These are phyloP conservation scores for Huso huso DNA, from an alignment of 2,797 vertebrate species.

Conservation along the genomic window DNA sequence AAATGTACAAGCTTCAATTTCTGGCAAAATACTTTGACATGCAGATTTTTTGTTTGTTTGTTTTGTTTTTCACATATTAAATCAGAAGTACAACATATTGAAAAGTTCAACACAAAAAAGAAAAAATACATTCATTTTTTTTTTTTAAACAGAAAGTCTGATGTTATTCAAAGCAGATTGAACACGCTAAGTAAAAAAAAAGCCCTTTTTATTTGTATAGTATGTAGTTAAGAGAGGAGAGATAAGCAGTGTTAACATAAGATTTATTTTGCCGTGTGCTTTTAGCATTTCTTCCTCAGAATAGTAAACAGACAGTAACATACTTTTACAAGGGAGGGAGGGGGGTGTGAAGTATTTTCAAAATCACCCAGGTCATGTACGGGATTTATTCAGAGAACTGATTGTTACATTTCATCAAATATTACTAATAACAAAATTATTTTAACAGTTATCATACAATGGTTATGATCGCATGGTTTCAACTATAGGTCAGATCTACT, in stretches of 20 bases:
- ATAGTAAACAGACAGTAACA: too few species aligned
- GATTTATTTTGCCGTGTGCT: not conserved
- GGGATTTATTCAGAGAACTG: too few species aligned
- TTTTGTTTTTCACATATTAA: slow-evolving; percentile 1
- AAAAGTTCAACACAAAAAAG: not conserved
- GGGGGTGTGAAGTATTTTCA: too few species aligned
- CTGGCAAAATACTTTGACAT: slow-evolving; percentile 1
- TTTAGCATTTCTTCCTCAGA: not conserved
- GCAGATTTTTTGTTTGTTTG: not conserved
- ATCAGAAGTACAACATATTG: slow-evolving; percentile 3
- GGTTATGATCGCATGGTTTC: too few species aligned
- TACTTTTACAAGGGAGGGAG: too few species aligned
- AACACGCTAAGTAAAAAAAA: not conserved
- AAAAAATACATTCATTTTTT: slow-evolving; percentile 10
- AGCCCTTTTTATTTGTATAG: not conserved
- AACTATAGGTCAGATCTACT: too few species aligned
- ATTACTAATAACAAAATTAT: too few species aligned
- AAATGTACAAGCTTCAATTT: not conserved
- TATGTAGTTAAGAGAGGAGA: not conserved
- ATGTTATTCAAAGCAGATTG: slow-evolving; percentile 1
- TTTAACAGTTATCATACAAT: too few species aligned
- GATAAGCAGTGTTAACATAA: not conserved
- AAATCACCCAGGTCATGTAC: too few species aligned
- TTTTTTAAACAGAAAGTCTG: not conserved
- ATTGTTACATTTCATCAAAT: too few species aligned